Evolutionary conservation across 2,113 vertebrate genomes (phyloP).

Genomic region (Hypocryptadius cinnamomeus): DNA sequence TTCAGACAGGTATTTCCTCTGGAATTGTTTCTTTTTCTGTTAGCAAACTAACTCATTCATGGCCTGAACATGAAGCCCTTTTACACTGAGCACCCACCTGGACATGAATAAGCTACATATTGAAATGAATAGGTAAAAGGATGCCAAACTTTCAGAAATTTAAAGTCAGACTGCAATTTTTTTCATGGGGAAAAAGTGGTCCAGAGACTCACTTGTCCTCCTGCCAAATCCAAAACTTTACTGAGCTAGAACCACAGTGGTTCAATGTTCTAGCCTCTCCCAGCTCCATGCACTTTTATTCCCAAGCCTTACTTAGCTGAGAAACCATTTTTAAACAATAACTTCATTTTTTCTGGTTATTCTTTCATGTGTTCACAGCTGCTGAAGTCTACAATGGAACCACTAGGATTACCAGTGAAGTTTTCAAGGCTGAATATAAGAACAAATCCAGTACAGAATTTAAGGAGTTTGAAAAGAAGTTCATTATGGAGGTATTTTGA

Average conservation of each 20-base stretch:
- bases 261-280: background rate
- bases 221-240: background rate
- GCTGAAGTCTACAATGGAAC: background rate
- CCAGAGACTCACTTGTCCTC: background rate
- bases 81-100: background rate
- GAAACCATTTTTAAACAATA: background rate
- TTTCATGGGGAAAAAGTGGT: background rate
- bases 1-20: slow-evolving; percentile 47
- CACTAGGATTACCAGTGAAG: background rate
- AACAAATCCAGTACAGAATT: background rate
- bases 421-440: background rate
- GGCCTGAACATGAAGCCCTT: no score
- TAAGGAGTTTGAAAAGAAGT: background rate
- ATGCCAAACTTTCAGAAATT: background rate
- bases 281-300: background rate
- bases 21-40: background rate
- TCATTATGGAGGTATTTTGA: slow-evolving; percentile 5
- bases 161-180: background rate
- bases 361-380: background rate
- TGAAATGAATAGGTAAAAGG: background rate
- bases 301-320: background rate
- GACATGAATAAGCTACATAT: background rate
- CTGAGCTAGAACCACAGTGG: background rate
- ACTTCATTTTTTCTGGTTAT: background rate
- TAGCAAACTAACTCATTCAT: background rate